These are phyloP conservation scores for Leontopithecus rosalia DNA, from an alignment of 2,797 vertebrate genomes.

Conservation along the genomic window DNA sequence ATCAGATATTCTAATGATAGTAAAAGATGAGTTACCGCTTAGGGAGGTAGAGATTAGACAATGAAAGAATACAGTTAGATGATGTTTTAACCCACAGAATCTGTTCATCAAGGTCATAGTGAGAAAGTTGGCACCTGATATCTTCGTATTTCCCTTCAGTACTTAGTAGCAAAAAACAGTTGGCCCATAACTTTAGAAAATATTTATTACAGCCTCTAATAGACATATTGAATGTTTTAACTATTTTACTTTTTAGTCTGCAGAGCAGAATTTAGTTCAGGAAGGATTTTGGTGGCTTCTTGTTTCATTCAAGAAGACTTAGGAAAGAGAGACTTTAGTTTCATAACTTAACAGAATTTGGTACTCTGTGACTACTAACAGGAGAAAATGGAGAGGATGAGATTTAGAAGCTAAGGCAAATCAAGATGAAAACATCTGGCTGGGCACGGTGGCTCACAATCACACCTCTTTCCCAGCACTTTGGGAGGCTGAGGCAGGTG, in stretches of 20 bases:
- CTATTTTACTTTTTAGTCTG: neutral
- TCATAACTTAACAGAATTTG: neutral
- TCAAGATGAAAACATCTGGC: neutral
- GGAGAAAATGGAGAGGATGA: neutral
- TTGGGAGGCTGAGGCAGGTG: neutral
- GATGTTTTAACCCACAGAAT: neutral
- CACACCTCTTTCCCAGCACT: neutral
- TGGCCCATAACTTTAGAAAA: neutral
- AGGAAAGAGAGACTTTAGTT: neutral
- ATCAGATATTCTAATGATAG: neutral
- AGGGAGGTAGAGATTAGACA: neutral
- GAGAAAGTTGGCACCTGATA: neutral
- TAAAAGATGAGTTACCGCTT: neutral
- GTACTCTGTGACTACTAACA: neutral
- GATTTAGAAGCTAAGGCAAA: neutral
- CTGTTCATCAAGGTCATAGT: neutral
- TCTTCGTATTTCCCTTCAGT: neutral
- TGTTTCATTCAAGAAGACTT: neutral
- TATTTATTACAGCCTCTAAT: neutral
- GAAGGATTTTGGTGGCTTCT: neutral
- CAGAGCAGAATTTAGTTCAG: neutral
- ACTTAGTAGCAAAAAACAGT: neutral
- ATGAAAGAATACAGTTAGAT: neutral
- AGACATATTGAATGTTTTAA: neutral
- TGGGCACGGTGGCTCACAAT: neutral